Base-by-base conservation (phyloP, 2,113 vertebrate species). In the Gambusia holbrooki region DNA sequence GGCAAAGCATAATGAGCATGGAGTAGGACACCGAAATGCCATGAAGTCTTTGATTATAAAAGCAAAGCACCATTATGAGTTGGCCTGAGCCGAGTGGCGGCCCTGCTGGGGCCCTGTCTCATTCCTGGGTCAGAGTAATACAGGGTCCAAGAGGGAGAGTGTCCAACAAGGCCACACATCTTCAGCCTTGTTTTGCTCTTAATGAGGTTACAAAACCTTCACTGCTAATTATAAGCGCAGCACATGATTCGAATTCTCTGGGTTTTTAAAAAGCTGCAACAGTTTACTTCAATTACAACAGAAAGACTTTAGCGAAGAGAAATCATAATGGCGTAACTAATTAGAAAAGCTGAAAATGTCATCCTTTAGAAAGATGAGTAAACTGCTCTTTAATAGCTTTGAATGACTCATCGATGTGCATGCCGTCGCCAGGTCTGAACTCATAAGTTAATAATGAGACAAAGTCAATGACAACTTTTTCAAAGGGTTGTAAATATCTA, bases 121-220 rank as follows among this genome's bases (percentile, higher is more conserved):
- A 80, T 77, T 77, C 73, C 62, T 73, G 75, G 70, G 74, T 78
- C 69, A 71, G 51, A 48, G 51, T 81, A 84, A 90, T 84, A 70
- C 87, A 67, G 40, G 64, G 69, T 74, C 58, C 66, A 62, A 74
- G 42, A 73, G 30, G 62, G 30, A 77, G 58, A 65, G 27, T 60
- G 37, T 82, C 82, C 66, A 30, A 76, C n/a, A 74, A 76, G 78
- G 67, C 65, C 37, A n/a, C 65, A 61, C 61, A 64, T 79, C 79
- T 74, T 74, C 68, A 72, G 82, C 48, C 1, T 37, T 17, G 62
- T 42, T 87, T 87, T 71, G 58, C 32, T 45, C 77, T 60, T 82
- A 81, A 81, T 85, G 80, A 87, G 84, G 80, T 74, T 74, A 72
- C 74, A 60, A 29, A 69, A 64, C 80, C 83, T 84, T 91, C 76